Evolutionary conservation across 2,797 vertebrate genomes (phyloP).

Genomic region (Alcedo quadribrachys): DNA sequence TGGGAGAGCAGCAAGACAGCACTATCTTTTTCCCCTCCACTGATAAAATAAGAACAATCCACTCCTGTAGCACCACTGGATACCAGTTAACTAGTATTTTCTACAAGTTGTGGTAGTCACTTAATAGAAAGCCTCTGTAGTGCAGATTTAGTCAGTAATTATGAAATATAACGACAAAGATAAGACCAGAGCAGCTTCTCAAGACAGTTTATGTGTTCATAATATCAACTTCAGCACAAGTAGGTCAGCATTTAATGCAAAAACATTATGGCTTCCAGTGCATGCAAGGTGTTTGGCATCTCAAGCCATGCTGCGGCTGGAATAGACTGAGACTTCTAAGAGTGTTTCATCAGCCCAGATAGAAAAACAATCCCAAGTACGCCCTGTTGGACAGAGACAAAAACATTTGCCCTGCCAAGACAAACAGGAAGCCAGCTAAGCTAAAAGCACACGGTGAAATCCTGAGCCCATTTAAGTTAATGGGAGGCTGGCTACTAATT

Average conservation of each 20-base stretch:
- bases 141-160: background rate
- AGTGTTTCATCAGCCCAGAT: background rate
- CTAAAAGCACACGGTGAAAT: background rate
- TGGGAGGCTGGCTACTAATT: background rate
- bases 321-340: background rate
- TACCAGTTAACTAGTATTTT: background rate
- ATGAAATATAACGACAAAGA: background rate
- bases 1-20: background rate
- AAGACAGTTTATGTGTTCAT: background rate
- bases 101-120: background rate
- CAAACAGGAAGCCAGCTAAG: background rate
- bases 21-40: background rate
- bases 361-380: background rate
- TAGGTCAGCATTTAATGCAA: background rate
- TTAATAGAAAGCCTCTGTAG: background rate
- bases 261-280: background rate
- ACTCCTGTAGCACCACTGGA: background rate
- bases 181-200: background rate
- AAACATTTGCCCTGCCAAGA: constrained; percentile 10
- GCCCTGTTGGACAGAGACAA: background rate
- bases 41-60: background rate
- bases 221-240: background rate
- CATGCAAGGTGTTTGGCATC: background rate
- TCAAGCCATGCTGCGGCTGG: background rate
- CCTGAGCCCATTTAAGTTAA: background rate